phyloP scores from a whole-genome alignment of 2,113 vertebrate species.

The Embiotoca jacksoni region DNA sequence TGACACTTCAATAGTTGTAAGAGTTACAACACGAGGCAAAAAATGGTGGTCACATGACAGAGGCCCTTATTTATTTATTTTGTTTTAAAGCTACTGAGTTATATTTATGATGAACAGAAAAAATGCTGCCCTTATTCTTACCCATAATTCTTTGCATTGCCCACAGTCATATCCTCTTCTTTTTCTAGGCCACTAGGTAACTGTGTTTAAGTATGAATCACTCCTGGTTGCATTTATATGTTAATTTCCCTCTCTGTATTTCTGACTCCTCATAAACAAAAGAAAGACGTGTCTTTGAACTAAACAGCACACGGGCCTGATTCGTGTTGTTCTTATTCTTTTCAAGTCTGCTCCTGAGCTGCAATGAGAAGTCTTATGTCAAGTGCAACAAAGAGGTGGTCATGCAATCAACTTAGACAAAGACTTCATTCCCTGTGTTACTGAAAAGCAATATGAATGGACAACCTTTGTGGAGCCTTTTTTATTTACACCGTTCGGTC shows the following conservation, averaged over 20 bases:
- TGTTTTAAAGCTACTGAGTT: background rate
- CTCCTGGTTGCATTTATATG: constrained; percentile 79
- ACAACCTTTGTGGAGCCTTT: constrained; percentile 71
- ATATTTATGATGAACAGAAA: constrained; percentile 4
- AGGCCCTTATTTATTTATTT: too few species aligned
- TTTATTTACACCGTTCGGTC: constrained; percentile 72
- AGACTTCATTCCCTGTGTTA: constrained; percentile 64
- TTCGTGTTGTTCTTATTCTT: constrained; percentile 57
- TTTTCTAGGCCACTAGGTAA: constrained; percentile 65
- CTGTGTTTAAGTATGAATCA: constrained; percentile 67
- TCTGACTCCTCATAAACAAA: constrained; percentile 60
- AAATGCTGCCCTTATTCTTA: background rate
- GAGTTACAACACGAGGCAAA: background rate
- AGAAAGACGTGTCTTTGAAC: constrained; percentile 67
- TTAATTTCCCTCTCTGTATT: constrained; percentile 68
- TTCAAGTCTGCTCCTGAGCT: constrained; percentile 61
- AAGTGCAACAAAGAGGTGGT: constrained; percentile 70
- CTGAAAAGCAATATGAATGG: constrained; percentile 72
- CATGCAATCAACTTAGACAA: constrained; percentile 78
- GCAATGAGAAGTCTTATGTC: constrained; percentile 65
- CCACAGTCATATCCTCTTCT: constrained; percentile 29
- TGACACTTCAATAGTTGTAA: background rate
- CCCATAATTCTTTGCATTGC: constrained; percentile 20
- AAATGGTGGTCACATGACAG: background rate
- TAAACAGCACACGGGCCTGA: constrained; percentile 51